These are phyloP conservation scores for Myotis davidii DNA, from an alignment of 2,113 vertebrate species.

Conservation along the genomic window DNA sequence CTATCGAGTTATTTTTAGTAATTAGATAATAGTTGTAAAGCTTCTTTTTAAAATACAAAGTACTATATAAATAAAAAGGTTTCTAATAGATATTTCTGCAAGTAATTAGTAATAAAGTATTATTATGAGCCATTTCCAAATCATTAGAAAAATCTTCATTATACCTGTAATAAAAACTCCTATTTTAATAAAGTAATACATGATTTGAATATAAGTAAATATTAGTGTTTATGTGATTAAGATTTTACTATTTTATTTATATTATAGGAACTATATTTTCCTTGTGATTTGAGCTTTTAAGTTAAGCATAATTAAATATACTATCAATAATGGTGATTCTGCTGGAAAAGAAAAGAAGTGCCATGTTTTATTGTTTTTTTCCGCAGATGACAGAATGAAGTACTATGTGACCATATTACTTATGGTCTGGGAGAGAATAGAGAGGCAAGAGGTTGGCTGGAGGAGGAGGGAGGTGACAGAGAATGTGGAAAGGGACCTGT, in stretches of 20 bases:
- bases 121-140: background rate
- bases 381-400: background rate
- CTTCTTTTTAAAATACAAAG: constrained; percentile 27
- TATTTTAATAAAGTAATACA: background rate
- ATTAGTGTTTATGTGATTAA: background rate
- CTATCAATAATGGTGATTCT: background rate
- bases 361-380: background rate
- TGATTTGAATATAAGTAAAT: background rate
- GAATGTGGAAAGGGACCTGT: background rate
- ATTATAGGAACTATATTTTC: background rate
- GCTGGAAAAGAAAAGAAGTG: background rate
- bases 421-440: background rate
- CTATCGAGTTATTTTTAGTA: background rate
- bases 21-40: constrained; percentile 32
- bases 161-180: background rate
- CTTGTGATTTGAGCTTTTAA: background rate
- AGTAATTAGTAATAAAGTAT: background rate
- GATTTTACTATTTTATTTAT: constrained; percentile 4
- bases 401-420: background rate
- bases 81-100: background rate
- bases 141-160: constrained; percentile 22
- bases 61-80: background rate
- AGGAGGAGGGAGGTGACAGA: background rate
- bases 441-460: background rate
- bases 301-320: background rate